Base-by-base conservation (phyloP, 2,113 vertebrate genomes). In the Boleophthalmus pectinirostris region DNA sequence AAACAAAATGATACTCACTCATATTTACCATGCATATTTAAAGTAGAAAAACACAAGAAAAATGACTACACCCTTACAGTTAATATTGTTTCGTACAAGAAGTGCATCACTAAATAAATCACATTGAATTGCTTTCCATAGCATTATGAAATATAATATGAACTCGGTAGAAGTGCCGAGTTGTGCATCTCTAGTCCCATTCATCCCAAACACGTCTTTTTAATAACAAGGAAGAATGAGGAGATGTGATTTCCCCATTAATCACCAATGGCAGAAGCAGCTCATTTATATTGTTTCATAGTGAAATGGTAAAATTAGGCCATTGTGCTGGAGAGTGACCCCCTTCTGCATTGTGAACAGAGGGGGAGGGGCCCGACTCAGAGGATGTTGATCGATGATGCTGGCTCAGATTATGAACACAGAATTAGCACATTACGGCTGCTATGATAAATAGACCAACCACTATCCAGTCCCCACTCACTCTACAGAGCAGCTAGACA, bases 361-460 rank as follows among this genome's bases (percentile, higher is more conserved):
- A 67, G 51, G 79, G 66, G 72, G 72, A 12, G 72, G 86, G 68
- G 68, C 54, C 73, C 94, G 95, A n/a, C 96, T 96, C 96, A 93
- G 92, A 87, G 95, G 90, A 95, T 94, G 94, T 70, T 97, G 97
- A 98, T 96, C 89, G 94, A 98, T 97, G 95, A 93, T 77, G 54
- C 93, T 91, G 90, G 73, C 78, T 85, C 77, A 90, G 93, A 94
- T 95, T 94, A 96, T 92, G 90, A 96, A 95, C 94, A 93, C 89
- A 91, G 94, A 93, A 95, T 94, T 93, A 93, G 89, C 87, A 92
- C 88, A 91, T 91, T 88, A 93, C 91, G 89, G 90, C 94, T 95
- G 92, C 93, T 90, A 93, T 91, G 89, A 95, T 95, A 94, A 96
- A 95, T 89, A 93, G 92, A 90, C 67, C 81, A 63, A 86, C 51